Conservation (phyloP, 2,113 vertebrate species). For the Forbesichthys agassizii region DNA sequence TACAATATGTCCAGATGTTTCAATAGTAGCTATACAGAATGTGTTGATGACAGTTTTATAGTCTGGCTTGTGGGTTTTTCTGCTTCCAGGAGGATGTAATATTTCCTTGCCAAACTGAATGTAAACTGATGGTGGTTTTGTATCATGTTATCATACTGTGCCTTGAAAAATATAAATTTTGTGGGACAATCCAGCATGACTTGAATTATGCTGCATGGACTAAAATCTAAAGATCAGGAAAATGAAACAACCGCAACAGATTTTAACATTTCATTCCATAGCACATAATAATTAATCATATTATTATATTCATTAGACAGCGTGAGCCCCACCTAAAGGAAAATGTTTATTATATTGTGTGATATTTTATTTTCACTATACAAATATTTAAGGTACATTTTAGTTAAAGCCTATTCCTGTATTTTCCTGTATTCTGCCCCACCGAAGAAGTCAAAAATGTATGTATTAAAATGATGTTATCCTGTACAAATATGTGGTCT, state of each 20-base stretch:
- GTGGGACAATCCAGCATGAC: constrained; percentile 80
- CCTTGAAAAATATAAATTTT: constrained; percentile 70
- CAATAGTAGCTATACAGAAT: neutral
- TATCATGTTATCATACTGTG: constrained; percentile 72
- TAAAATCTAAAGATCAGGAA: constrained; percentile 45
- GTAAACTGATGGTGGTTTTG: constrained; percentile 57
- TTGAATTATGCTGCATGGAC: constrained; percentile 79
- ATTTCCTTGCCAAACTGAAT: constrained; percentile 60
- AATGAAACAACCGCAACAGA: constrained; percentile 15
- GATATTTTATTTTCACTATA: too few species aligned
- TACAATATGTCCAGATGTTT: neutral
- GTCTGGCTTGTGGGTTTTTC: constrained; percentile 27
- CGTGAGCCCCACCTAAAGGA: too few species aligned
- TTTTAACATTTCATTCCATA: neutral
- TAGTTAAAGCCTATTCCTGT: too few species aligned
- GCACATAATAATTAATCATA: neutral
- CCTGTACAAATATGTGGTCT: too few species aligned
- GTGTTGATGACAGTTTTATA: constrained; percentile 2
- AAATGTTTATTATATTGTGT: too few species aligned
- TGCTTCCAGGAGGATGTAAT: constrained; percentile 22
- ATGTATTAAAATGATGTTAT: too few species aligned
- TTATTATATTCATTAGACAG: neutral
- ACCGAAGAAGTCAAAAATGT: too few species aligned
- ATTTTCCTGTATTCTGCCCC: too few species aligned
- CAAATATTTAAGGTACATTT: too few species aligned